These are phyloP conservation scores for Anguilla japonica DNA, from an alignment of 2,113 vertebrate species.

Conservation along the genomic window DNA sequence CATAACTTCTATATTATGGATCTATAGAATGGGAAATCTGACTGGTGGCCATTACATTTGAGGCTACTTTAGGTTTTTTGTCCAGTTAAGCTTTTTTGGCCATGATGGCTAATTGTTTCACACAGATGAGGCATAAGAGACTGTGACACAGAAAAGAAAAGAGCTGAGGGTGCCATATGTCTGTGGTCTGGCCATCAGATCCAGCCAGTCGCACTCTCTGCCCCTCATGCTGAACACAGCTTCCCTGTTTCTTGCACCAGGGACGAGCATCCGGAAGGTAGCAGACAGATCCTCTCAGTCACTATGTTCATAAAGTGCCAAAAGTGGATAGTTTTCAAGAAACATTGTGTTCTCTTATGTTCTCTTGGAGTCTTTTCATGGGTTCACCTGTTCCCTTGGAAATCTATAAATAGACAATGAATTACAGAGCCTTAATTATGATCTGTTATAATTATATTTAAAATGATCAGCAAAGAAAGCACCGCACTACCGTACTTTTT, in stretches of 20 bases:
- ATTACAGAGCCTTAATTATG: neutral
- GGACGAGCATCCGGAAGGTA: neutral
- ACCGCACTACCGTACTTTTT: neutral
- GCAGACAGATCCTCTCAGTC: neutral
- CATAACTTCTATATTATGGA: neutral
- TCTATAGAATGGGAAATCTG: neutral
- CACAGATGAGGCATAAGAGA: neutral
- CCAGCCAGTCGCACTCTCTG: neutral
- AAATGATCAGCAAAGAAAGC: neutral
- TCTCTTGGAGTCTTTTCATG: neutral
- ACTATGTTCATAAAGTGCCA: neutral
- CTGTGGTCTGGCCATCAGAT: neutral
- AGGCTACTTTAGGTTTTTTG: too few species aligned
- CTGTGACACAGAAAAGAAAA: neutral
- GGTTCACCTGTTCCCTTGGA: constrained; percentile 3
- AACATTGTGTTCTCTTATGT: neutral
- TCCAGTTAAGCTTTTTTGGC: neutral
- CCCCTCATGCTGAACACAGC: neutral
- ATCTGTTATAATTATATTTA: neutral
- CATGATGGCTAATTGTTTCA: neutral
- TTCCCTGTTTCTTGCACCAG: neutral
- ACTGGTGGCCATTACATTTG: too few species aligned
- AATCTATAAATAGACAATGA: constrained; percentile 7
- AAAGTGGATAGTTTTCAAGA: constrained; percentile 1
- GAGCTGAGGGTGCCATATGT: neutral